Evolutionary conservation across 2,888 invertebrate genomes (phyloP).

Genomic region (Himalopsyche japonica): DNA sequence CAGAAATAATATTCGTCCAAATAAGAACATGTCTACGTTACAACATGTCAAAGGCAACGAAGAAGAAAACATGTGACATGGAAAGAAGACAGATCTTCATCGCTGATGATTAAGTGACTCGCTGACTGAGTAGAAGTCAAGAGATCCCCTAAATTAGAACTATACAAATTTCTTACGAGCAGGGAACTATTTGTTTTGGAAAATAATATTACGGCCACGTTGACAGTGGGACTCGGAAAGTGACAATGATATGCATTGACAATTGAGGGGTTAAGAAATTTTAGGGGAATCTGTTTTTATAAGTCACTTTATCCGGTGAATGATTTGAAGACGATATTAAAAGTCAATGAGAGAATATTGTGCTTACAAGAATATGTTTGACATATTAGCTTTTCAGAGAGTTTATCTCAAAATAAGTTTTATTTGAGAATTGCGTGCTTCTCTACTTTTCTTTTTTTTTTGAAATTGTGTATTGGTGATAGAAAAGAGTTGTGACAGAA

Average conservation of each 20-base stretch:
- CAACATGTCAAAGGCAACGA: not conserved
- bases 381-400: too few relatives aligned
- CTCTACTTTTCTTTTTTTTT: too few relatives aligned
- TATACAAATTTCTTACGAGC: not conserved
- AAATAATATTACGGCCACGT: not conserved
- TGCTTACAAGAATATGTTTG: too few relatives aligned
- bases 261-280: too few relatives aligned
- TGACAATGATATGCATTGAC: not conserved
- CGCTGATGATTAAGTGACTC: slow-evolving; percentile 23
- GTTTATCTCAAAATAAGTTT: too few relatives aligned
- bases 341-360: too few relatives aligned
- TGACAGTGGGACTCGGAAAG: not conserved
- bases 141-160: slow-evolving; percentile 7
- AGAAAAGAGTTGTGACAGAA: too few relatives aligned
- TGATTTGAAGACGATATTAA: too few relatives aligned
- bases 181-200: not conserved
- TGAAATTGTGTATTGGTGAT: too few relatives aligned
- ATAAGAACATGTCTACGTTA: not conserved
- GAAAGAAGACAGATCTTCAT: not conserved
- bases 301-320: too few relatives aligned
- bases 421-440: too few relatives aligned
- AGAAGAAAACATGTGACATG: not conserved
- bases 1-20: not conserved
- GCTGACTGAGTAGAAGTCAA: slow-evolving; percentile 21
- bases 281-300: too few relatives aligned